A percentile compares a stretch with the other conserved stretches of the same genome.
phyloP scores from a whole-genome alignment of 2,113 vertebrate genomes.

The Callipepla californica region DNA sequence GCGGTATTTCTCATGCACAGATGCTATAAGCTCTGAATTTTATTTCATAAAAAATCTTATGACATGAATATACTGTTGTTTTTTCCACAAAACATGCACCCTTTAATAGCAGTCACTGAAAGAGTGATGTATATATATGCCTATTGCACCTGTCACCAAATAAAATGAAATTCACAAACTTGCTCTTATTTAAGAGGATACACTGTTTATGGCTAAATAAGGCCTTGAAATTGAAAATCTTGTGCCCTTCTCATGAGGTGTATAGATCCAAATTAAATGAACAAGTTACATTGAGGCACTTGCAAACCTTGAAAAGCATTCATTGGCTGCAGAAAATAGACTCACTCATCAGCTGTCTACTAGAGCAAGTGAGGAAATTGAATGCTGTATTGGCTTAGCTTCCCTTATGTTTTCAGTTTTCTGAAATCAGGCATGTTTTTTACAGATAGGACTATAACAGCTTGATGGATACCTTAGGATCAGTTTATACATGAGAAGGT shows the following conservation, averaged over 20 bases:
- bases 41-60: conserved; percentile 10
- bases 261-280: conserved; percentile 62
- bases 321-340: conserved; percentile 37
- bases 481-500: neutral
- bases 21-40: neutral
- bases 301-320: conserved; percentile 53
- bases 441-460: neutral
- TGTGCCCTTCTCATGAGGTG: conserved; percentile 38
- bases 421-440: neutral
- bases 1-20: neutral
- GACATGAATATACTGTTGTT: neutral
- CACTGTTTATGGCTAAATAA: conserved; percentile 56
- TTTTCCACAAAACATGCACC: neutral
- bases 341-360: neutral
- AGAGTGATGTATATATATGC: conserved; percentile 12
- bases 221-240: conserved; percentile 63
- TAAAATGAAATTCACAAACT: conserved; percentile 62
- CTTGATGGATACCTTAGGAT: conserved; percentile 11
- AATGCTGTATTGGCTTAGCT: neutral
- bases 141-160: conserved; percentile 40
- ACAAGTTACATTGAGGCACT: conserved; percentile 23
- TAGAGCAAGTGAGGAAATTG: neutral
- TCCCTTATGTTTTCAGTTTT: neutral
- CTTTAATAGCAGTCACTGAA: conserved; percentile 41
- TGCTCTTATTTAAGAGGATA: conserved; percentile 5